phyloP scores from a whole-genome alignment of 2,888 invertebrate genomes.

The Endotricha flammealis region DNA sequence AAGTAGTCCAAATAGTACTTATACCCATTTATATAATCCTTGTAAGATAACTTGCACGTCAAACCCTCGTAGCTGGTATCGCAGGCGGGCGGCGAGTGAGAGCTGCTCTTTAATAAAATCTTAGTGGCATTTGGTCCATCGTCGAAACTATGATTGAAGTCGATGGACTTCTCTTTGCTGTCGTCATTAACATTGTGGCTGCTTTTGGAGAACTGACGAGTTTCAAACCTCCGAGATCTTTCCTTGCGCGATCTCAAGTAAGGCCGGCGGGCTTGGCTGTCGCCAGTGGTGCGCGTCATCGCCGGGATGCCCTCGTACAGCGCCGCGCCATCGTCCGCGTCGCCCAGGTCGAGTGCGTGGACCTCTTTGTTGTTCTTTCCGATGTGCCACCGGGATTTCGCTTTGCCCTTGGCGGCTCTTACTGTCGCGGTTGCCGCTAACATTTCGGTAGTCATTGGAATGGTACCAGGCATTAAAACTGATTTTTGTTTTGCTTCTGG shows the following conservation, averaged over 20 bases:
- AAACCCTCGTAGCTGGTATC: conserved; percentile 39
- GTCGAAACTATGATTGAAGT: no score
- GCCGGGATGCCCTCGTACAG: no score
- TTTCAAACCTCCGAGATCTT: no score
- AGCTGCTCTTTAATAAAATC: neutral
- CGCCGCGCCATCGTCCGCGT: no score
- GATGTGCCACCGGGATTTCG: conserved; percentile 24
- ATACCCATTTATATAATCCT: conserved; percentile 59
- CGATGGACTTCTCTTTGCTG: no score
- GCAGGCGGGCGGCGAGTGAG: neutral
- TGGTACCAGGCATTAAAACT: conserved; percentile 1
- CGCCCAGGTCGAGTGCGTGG: neutral
- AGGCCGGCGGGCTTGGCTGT: no score
- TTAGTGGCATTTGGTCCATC: no score
- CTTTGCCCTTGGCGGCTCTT: conserved; percentile 30
- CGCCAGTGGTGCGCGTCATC: no score
- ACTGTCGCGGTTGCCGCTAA: conserved; percentile 17
- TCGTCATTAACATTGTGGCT: neutral
- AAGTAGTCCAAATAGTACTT: conserved; percentile 59
- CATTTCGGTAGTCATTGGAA: neutral
- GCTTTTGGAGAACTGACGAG: no score
- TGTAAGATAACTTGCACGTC: conserved; percentile 48
- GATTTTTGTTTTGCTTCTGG: conserved; percentile 20
- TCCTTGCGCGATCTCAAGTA: no score
- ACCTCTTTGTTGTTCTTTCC: conserved; percentile 6